Base-by-base conservation (phyloP, 2,797 vertebrate genomes). In the Crenichthys baileyi region DNA sequence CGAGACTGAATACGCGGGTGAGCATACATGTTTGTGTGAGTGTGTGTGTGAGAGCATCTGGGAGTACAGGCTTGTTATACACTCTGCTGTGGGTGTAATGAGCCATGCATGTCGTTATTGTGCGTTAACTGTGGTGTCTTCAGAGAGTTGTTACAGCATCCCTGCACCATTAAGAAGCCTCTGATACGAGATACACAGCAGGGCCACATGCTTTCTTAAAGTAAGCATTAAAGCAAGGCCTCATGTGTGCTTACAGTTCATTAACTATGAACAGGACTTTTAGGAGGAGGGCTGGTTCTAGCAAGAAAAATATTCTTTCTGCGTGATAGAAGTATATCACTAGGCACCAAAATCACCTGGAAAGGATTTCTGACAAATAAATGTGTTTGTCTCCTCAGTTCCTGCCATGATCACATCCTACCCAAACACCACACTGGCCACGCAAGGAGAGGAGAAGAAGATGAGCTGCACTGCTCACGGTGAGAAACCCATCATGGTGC, bases 391-490 rank as follows among this genome's bases (percentile, higher is more conserved):
- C 50, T 13, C 76, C 8, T 60, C 22, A 99, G 98, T 99, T 88
- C 98, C 98, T 13, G 98, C 98, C 16, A 99, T 99, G 97, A 99
- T 99, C 92, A 99, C 97, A 0, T 99, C 98, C 20, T 99, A 99
- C 84, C 98, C 98, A 67, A 99, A 99, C 90, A 99, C 98, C 71
- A 99, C 98, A 0, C 92, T 98, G 92, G 98, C 98, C 68, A 99
- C 98, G 0, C 97, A 99, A 95, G 98, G 98, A 0, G 97, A 99
- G 44, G 98, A 98, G 96, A 99, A 99, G 84, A 98, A 98, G 86
- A 97, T 99, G 97, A 98, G 97, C 91, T 99, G 98, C 88, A 98
- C 97, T 0, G 98, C 98, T 0, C 98, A 99, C 0, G 98, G 98
- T 0, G 98, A 99, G 93, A 99, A 97, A 86, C 98, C 98, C 94